Base-by-base conservation (phyloP, 2,888 invertebrate species). In the Acleris sparsana region DNA sequence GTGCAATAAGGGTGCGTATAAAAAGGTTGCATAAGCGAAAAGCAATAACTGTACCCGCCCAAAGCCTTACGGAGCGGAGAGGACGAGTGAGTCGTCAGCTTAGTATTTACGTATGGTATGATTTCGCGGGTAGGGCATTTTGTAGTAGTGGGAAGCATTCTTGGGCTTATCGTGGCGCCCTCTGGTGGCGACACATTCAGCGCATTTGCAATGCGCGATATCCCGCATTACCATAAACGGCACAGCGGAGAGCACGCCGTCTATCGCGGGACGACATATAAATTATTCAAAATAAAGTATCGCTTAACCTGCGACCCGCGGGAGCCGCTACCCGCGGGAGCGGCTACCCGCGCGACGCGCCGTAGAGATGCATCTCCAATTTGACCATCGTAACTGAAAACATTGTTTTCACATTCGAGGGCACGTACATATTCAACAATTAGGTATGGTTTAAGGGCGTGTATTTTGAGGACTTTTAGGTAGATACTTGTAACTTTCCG, bases 241-340 rank as follows among this genome's bases (percentile, higher is more conserved):
- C 86, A 88, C 87, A 84, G 87, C 87, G 88, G 89, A 91, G 90
- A 86, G 90, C 90, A 90, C 82, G 87, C 87, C 89, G 89, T 90
- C 92, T 91, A 92, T 92, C 92, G 91, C 85, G 79, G 82, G 83
- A 84, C 87, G 88, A 91, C 90, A 91, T 91, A 92, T 92, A 92
- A 92, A 92, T 92, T 92, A 92, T 92, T 92, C 92, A 92, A 92
- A 92, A 92, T 92, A 92, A 92, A 92, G 92, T 92, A 92, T 92
- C 92, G 92, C 89, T 92, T 92, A 92, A 91, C 92, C 92, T 75
- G 73, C 84, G 88, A 91, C 88, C 89, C 80, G 77, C 79, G 83
- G 79, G 72, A 74, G 75, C 76, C 72, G 61, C 66, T 13, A 51
- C 53, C 53, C 60, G 58, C 79, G 83, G 79, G 72, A 74, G 75